Evolutionary conservation across 2,888 invertebrate genomes (phyloP).

Genomic region (Steinernema scapterisci): DNA sequence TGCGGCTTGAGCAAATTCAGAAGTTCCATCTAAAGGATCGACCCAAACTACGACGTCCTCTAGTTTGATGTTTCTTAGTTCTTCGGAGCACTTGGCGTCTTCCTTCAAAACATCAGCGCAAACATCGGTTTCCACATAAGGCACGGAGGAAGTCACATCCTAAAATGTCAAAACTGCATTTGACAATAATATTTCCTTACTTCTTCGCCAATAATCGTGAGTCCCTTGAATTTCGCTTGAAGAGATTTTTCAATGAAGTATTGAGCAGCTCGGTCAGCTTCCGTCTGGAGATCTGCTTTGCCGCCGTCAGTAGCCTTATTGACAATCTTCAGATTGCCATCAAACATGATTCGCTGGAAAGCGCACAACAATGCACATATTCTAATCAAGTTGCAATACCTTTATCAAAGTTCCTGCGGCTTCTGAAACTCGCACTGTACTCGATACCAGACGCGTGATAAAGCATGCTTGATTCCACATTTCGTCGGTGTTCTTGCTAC

Average conservation of each 20-base stretch:
- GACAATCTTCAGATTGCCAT: conserved; percentile 69
- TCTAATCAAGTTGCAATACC: conserved; percentile 47
- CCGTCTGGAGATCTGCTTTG: conserved; percentile 84
- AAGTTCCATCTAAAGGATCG: conserved; percentile 96
- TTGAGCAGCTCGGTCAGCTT: conserved; percentile 94
- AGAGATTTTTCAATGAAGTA: conserved; percentile 83
- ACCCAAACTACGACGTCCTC: conserved; percentile 94
- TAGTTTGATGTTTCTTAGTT: conserved; percentile 73
- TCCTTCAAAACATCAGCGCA: conserved; percentile 75
- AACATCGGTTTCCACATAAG: conserved; percentile 79
- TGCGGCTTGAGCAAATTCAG: conserved; percentile 84
- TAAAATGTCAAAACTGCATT: conserved; percentile 46
- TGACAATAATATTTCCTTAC: conserved; percentile 53
- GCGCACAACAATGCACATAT: background rate
- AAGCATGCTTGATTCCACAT: conserved; percentile 60
- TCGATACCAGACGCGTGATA: conserved; percentile 69
- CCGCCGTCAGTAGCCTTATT: conserved; percentile 73
- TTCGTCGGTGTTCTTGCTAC: conserved; percentile 25
- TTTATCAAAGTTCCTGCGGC: conserved; percentile 70
- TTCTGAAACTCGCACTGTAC: conserved; percentile 69
- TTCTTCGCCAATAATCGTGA: conserved; percentile 87
- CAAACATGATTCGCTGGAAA: conserved; percentile 37
- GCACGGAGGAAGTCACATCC: conserved; percentile 73
- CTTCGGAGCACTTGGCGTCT: conserved; percentile 75
- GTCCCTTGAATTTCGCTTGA: conserved; percentile 81